phyloP scores from a whole-genome alignment of 1,140 invertebrate species.

The Pseudomyrmex gracilis region DNA sequence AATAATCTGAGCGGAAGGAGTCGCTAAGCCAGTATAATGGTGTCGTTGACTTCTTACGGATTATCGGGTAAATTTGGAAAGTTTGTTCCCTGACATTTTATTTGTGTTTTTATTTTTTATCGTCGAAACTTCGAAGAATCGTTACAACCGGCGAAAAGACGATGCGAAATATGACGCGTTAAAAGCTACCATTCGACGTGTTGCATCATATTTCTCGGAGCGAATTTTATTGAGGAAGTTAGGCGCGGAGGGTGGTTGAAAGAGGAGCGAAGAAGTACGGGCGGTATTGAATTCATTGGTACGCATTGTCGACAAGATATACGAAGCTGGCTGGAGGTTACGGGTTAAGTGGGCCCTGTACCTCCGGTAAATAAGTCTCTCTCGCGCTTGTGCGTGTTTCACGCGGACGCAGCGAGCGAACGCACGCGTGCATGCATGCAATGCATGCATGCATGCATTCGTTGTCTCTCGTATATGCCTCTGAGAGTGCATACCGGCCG shows the following conservation, averaged over 20 bases:
- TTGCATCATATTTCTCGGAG: slow-evolving; percentile 70
- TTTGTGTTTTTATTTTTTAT: background rate
- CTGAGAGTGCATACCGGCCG: slow-evolving; percentile 64
- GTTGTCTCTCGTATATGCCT: slow-evolving; percentile 67
- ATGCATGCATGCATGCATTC: slow-evolving; percentile 19
- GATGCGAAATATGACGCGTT: slow-evolving; percentile 10
- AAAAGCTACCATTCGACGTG: slow-evolving; percentile 66
- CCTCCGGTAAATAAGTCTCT: slow-evolving; percentile 73
- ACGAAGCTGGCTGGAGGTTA: slow-evolving; percentile 76
- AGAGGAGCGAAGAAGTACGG: background rate
- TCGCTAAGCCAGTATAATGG: background rate
- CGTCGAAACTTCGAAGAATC: background rate
- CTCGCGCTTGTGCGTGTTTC: slow-evolving; percentile 38
- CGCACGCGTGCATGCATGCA: slow-evolving; percentile 15
- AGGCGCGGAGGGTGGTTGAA: background rate
- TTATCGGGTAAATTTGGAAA: background rate
- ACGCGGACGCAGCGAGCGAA: slow-evolving; percentile 21
- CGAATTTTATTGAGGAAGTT: slow-evolving; percentile 76
- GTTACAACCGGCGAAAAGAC: background rate
- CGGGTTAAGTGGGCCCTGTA: slow-evolving; percentile 80
- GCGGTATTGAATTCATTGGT: slow-evolving; percentile 76
- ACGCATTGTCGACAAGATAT: slow-evolving; percentile 79
- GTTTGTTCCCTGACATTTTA: background rate
- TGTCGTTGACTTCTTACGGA: background rate
- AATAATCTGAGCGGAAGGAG: slow-evolving; percentile 41